A percentile compares a stretch with the other conserved stretches of the same genome.
phyloP scores from a whole-genome alignment of 2,888 invertebrate species.

The Cantharis rufa region DNA sequence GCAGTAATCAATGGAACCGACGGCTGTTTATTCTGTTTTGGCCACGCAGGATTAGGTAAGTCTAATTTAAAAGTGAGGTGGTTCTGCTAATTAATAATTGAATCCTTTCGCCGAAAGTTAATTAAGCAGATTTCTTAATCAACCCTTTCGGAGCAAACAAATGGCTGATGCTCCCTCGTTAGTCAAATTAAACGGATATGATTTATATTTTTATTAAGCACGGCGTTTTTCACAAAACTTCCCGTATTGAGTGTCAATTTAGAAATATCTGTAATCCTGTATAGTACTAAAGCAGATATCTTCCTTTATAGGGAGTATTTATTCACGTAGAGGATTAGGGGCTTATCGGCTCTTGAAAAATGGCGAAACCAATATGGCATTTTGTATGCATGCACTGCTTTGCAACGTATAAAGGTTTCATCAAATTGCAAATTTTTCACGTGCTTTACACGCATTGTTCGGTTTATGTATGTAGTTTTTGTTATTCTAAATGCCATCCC shows the following conservation, averaged over 20 bases:
- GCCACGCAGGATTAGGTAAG: slow-evolving; percentile 84
- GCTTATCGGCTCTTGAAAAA: slow-evolving; percentile 51
- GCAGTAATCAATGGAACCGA: slow-evolving; percentile 94
- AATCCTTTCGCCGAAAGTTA: slow-evolving; percentile 19
- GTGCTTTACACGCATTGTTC: slow-evolving; percentile 32
- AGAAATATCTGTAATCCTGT: slow-evolving; percentile 48
- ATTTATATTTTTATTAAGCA: slow-evolving; percentile 30
- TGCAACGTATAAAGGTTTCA: slow-evolving; percentile 40
- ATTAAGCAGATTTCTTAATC: slow-evolving; percentile 36
- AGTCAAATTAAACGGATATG: slow-evolving; percentile 36
- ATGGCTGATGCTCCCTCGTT: slow-evolving; percentile 36
- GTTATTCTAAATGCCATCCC: neutral
- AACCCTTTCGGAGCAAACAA: slow-evolving; percentile 21
- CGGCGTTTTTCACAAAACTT: slow-evolving; percentile 10
- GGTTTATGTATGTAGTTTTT: slow-evolving; percentile 18
- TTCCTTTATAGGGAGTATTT: slow-evolving; percentile 50
- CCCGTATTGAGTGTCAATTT: slow-evolving; percentile 40
- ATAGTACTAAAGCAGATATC: slow-evolving; percentile 46
- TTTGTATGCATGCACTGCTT: slow-evolving; percentile 45
- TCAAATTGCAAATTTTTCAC: slow-evolving; percentile 52
- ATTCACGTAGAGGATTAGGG: slow-evolving; percentile 49
- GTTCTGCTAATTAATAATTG: neutral
- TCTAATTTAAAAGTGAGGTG: neutral
- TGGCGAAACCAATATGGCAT: slow-evolving; percentile 41
- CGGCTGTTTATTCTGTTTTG: slow-evolving; percentile 88